Base-by-base conservation (phyloP, 2,888 invertebrate genomes). In the Deilephila elpenor region DNA sequence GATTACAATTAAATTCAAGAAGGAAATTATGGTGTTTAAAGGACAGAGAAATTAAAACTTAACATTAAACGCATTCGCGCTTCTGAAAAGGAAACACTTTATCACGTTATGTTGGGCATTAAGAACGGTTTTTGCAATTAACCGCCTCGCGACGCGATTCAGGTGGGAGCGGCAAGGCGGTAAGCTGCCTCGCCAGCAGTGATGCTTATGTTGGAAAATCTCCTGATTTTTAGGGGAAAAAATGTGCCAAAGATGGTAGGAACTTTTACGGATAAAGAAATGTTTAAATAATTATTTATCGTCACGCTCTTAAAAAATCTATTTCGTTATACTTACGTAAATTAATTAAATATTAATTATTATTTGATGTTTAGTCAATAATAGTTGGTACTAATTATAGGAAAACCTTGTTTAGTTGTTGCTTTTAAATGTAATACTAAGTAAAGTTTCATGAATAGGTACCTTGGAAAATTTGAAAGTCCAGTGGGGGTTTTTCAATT, bases 111-210 rank as follows among this genome's bases (percentile, higher is more conserved):
- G 86, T 85, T 83, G 88, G 87, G 88, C 89, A 89, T 90, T 90
- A 91, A 81, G 88, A 83, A 86, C 86, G 89, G 85, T 89, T 89
- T 88, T 89, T 83, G 89, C 89, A 93, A 94, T 94, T 93, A 93
- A 92, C 89, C 84, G 83, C 74, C 71, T 72, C 77, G 77, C 74
- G 78, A 81, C 53, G 34, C 6, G 73, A 56, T 37, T 67, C 64
- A 73, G 73, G 73, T 73, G 59, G 56, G 56, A 60, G 17, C 60
- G 60, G 8, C 20, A 37, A 44, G 67, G 25, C n/a, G 20, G 53
- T 19, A 53, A 67, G 67, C 67, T 20, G 25, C 14, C 67, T 51
- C 53, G 17, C 4, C 53, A 53, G 19, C 37, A 19, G 53, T 53
- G 19, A 17, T 53, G 53, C 53, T 17, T 53, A 17, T 53, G 53